Percentiles rank a stretch among this genome's conserved stretches.
phyloP scores from a whole-genome alignment of 2,113 vertebrate species.

The Rafetus swinhoei region DNA sequence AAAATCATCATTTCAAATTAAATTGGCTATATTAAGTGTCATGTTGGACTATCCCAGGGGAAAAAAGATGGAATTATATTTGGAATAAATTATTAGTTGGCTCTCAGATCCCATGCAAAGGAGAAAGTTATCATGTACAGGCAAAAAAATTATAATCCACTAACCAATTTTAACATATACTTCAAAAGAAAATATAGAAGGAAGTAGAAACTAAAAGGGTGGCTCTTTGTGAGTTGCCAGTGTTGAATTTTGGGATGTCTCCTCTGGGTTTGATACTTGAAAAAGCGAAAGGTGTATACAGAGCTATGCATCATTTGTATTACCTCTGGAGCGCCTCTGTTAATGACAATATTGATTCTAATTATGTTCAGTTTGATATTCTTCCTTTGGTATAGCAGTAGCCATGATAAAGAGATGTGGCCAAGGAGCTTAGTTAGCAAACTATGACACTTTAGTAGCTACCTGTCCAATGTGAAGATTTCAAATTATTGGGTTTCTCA shows the following conservation, averaged over 20 bases:
- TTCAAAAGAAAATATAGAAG: not conserved
- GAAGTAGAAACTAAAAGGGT: not conserved
- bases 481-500: not conserved
- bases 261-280: no score
- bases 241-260: no score
- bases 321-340: no score
- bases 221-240: not conserved
- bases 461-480: not conserved
- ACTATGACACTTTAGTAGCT: not conserved
- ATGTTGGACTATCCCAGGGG: not conserved
- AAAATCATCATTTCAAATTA: not conserved
- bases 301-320: no score
- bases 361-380: no score
- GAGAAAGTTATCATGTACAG: not conserved
- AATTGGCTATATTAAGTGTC: not conserved
- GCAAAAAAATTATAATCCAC: not conserved
- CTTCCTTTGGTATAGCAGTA: not conserved
- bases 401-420: not conserved
- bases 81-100: not conserved
- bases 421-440: not conserved
- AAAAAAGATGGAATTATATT: not conserved
- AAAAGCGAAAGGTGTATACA: no score
- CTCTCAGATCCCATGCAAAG: not conserved
- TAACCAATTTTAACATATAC: not conserved
- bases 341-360: no score